Evolutionary conservation across 2,113 vertebrate species (phyloP), one percentile per base, ranked within the genome.

Genomic region (Epinephelus lanceolatus): DNA sequence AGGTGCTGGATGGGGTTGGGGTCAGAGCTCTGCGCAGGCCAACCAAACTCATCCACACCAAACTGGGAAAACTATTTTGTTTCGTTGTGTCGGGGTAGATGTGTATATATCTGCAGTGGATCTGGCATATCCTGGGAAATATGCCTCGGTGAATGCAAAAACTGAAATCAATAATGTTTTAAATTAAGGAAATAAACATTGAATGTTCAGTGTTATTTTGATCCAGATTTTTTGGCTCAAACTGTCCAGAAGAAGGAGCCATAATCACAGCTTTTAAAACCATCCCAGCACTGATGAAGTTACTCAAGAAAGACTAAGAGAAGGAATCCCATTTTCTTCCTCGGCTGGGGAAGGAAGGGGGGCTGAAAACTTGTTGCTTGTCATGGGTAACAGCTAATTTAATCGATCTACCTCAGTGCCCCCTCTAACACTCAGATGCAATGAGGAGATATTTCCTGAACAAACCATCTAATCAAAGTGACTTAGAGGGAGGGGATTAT

Each of bases 381-480:
- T 73, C 27, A 19, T 40, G 2, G 0, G n/a, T 21, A n/a, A 80
- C 8, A 52, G 30, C 55, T 81, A 59, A 85, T 78, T 80, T 68
- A 57, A 76, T 77, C 19, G 23, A 85, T 91, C n/a, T 59, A 80
- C 55, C 71, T 65, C 47, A 10, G 30, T 17, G 42, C 37, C 56
- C 42, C 45, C 40, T n/a, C 76, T 60, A 60, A 80, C 67, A 85
- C 63, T 66, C 57, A 81, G 76, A 83, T 83, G 56, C 59, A 47
- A 30, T 40, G 33, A 53, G 51, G 19, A 63, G 79, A 89, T 88
- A 73, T 76, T 67, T 17, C 23, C 62, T 0, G 76, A 76, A 71
- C 67, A 72, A 72, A 78, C 25, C 73, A 53, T 81, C 65, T 66
- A 61, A 88, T 90, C 83, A 83, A 47, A 74, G 73, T 55, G 70